These are phyloP conservation scores for Hoplostethus atlanticus DNA, from an alignment of 2,797 vertebrate genomes.

Conservation along the genomic window DNA sequence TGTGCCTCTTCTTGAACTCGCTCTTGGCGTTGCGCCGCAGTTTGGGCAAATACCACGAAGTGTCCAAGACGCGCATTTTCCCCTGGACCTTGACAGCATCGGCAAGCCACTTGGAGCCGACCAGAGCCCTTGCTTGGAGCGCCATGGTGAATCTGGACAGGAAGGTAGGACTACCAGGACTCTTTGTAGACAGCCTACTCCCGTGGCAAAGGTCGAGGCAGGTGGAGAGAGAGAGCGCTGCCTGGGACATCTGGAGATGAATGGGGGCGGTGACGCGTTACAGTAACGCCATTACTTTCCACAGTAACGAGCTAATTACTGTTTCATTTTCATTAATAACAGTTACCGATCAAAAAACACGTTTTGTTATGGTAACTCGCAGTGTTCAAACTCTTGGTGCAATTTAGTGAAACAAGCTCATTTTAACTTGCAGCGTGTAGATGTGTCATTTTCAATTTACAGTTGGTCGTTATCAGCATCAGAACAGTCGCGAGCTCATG, in stretches of 20 bases:
- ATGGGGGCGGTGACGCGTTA: too few relatives aligned
- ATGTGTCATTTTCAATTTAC: too few relatives aligned
- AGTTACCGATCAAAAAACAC: too few relatives aligned
- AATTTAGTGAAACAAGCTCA: too few relatives aligned
- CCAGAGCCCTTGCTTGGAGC: constrained; percentile 81
- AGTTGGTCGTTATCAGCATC: too few relatives aligned
- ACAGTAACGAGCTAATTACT: too few relatives aligned
- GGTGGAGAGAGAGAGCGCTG: neutral
- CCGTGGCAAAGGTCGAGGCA: constrained; percentile 25
- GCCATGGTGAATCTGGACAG: constrained; percentile 78
- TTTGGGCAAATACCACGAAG: constrained; percentile 93
- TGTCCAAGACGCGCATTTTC: constrained; percentile 85
- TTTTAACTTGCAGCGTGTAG: too few relatives aligned
- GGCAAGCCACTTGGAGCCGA: constrained; percentile 87
- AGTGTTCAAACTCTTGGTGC: too few relatives aligned
- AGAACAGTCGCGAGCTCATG: too few relatives aligned
- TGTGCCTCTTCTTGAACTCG: constrained; percentile 88
- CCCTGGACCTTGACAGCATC: constrained; percentile 75
- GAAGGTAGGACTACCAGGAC: neutral
- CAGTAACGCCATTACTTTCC: too few relatives aligned
- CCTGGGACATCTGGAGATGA: constrained; percentile 29
- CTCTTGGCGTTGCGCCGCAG: constrained; percentile 81
- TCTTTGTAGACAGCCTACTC: neutral
- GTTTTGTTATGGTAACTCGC: too few relatives aligned
- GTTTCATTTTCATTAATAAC: too few relatives aligned